Evolutionary conservation across 2,888 invertebrate genomes (phyloP), one percentile per base, ranked within the genome.

Genomic region (Cataglyphis cursor): DNA sequence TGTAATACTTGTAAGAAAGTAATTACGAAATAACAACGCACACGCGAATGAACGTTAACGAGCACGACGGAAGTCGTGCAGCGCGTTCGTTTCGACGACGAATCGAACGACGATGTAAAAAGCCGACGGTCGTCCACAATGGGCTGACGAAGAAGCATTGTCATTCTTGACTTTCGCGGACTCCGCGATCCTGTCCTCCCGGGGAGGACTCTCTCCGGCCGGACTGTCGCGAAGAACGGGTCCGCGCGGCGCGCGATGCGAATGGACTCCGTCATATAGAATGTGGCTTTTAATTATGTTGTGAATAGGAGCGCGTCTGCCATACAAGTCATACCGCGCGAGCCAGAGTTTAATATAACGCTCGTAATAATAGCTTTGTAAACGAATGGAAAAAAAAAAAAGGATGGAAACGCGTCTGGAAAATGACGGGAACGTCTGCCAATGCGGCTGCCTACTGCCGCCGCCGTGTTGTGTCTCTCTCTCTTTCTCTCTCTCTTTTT

Each of bases 281-380:
- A 90, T 88, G 74, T 85, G 64, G 89, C 90, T 90, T 90, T 90
- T 90, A 90, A 90, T 90, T 90, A 90, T 89, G 81, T 89, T 84
- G 83, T 90, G 90, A 90, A 90, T 90, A 89, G 90, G 75, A 70
- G 35, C 86, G 82, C 78, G 85, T 62, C 80, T 86, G 81, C 80
- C 88, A 83, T 89, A 84, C 87, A 85, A 82, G 82, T 78, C 83
- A 81, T 86, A 51, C 41, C 70, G 78, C 72, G 62, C 82, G 85
- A 73, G 87, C 75, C 68, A 73, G 84, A 76, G 81, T 85, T 84
- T 85, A 87, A 90, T 88, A 86, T 85, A 80, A 74, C 80, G 78
- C 66, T 44, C 82, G 81, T 70, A 89, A 90, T 87, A 90, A 90
- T 89, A 82, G 83, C 83, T 59, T 70, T 61, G 62, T 81, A 75